Conservation (phyloP, 1,140 invertebrate genomes). For the Drosophila oshimai region DNA sequence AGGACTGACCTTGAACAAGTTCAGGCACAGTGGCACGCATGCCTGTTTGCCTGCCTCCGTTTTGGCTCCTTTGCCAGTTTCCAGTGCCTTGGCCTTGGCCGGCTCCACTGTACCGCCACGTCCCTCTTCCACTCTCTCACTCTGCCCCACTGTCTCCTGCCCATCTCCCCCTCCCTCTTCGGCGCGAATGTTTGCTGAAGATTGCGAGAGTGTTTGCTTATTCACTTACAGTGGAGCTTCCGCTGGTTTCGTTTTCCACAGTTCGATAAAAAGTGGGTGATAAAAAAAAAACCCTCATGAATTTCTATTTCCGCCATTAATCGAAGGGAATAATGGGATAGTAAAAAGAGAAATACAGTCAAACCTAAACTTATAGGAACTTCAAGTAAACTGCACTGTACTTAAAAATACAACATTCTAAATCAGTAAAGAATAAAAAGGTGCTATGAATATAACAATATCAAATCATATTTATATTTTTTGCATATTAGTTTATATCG, state of each 20-base stretch:
- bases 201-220: slow-evolving; percentile 1
- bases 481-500: too few species aligned
- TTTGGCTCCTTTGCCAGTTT: neutral
- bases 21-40: slow-evolving; percentile 56
- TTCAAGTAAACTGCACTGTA: neutral
- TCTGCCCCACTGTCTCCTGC: neutral
- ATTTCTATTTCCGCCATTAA: neutral
- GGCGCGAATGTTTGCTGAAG: neutral
- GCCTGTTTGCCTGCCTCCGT: neutral
- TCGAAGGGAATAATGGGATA: neutral
- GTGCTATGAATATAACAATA: too few species aligned
- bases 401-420: too few species aligned
- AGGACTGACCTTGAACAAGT: slow-evolving; percentile 69
- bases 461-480: too few species aligned
- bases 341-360: neutral
- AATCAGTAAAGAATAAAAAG: too few species aligned
- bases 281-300: too few species aligned
- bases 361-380: neutral
- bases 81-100: slow-evolving; percentile 36
- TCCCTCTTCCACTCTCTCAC: neutral
- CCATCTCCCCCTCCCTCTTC: neutral
- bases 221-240: slow-evolving; percentile 2
- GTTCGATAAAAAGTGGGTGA: too few species aligned
- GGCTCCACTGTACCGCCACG: slow-evolving; percentile 2
- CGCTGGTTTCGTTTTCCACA: neutral